A percentile compares a stretch with the other conserved stretches of the same genome.
Evolutionary conservation across 1,140 invertebrate genomes (phyloP).

Genomic region (Mactra quadrangularis): DNA sequence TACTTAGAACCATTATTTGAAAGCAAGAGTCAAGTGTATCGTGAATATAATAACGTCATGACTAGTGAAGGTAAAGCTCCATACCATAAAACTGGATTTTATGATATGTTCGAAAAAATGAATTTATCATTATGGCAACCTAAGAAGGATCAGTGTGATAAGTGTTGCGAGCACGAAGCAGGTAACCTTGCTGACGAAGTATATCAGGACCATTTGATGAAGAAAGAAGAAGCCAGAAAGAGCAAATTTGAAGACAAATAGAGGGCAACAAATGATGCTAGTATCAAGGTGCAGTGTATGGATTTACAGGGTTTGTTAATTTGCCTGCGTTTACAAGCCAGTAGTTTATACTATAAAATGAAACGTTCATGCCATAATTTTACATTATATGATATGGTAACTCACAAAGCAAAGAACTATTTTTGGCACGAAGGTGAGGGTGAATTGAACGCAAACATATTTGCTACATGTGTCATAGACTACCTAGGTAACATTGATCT

Average conservation of each 20-base stretch:
- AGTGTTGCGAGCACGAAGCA: too few species aligned
- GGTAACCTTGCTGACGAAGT: constrained; percentile 7
- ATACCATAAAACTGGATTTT: constrained; percentile 24
- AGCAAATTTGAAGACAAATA: constrained; percentile 8
- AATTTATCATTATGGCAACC: constrained; percentile 30
- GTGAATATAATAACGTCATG: neutral
- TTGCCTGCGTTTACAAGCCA: constrained; percentile 11
- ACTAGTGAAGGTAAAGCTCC: constrained; percentile 5
- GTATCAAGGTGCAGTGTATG: constrained; percentile 23
- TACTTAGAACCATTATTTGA: constrained; percentile 43
- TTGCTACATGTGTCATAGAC: constrained; percentile 24
- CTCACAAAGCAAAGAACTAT: neutral
- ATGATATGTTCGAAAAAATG: constrained; percentile 30
- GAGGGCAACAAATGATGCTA: constrained; percentile 9
- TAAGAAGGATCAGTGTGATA: constrained; percentile 33
- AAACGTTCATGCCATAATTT: constrained; percentile 33
- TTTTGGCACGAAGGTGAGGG: constrained; percentile 43
- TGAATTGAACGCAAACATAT: constrained; percentile 20
- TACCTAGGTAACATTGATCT: constrained; percentile 29
- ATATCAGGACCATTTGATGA: constrained; percentile 13
- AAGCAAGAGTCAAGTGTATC: constrained; percentile 13
- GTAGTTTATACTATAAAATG: constrained; percentile 35
- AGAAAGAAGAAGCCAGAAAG: constrained; percentile 40
- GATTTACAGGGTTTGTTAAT: constrained; percentile 29
- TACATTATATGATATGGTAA: constrained; percentile 22